phyloP scores from a whole-genome alignment of 2,113 vertebrate genomes.

The Corythaixoides concolor region DNA sequence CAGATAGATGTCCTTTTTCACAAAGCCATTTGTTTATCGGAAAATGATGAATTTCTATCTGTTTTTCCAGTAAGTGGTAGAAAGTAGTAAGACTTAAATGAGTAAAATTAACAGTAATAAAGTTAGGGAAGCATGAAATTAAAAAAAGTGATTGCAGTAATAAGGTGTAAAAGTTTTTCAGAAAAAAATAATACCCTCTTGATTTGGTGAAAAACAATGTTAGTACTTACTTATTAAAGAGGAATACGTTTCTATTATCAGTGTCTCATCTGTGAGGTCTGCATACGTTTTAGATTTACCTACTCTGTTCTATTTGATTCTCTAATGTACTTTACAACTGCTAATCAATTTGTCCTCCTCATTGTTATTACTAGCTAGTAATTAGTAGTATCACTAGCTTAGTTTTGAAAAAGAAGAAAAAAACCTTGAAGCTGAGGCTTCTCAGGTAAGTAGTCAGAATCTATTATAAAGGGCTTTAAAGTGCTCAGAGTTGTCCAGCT shows the following conservation, averaged over 20 bases:
- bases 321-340: not conserved
- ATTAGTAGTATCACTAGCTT: not conserved
- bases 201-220: slow-evolving; percentile 6
- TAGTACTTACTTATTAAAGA: slow-evolving; percentile 5
- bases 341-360: not conserved
- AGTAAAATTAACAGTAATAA: slow-evolving; percentile 74
- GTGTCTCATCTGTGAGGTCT: not conserved
- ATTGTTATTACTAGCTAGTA: too few species aligned
- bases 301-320: not conserved
- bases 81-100: slow-evolving; percentile 58
- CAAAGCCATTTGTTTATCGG: slow-evolving; percentile 11
- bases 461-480: not conserved
- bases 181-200: not conserved
- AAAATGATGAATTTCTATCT: not conserved
- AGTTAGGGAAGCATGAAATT: slow-evolving; percentile 75
- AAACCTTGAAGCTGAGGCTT: not conserved
- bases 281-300: not conserved
- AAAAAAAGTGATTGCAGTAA: slow-evolving; percentile 58
- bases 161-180: slow-evolving; percentile 44
- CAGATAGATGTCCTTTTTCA: not conserved
- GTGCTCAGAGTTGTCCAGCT: not conserved
- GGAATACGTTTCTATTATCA: not conserved
- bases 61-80: slow-evolving; percentile 28
- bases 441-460: not conserved
- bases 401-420: not conserved